Conservation (phyloP, 2,888 invertebrate species). For the Tipula confusa region DNA sequence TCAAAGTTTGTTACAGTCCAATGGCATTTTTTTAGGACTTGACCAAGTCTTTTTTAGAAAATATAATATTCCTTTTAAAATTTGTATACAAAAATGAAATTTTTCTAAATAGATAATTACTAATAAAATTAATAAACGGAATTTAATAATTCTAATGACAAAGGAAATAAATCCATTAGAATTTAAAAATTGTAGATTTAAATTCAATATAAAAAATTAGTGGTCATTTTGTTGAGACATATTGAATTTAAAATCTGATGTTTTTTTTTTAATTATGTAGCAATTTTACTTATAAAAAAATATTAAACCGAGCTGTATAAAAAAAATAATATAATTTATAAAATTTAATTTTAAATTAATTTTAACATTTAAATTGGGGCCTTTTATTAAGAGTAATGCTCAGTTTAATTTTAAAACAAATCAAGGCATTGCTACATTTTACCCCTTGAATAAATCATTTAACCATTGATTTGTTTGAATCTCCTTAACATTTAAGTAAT, state of each 20-base stretch:
- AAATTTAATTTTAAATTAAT: background rate
- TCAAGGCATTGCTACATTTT: background rate
- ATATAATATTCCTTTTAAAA: background rate
- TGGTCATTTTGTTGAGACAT: background rate
- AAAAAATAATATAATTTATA: background rate
- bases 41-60: background rate
- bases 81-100: background rate
- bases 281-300: background rate
- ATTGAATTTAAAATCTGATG: background rate
- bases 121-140: background rate
- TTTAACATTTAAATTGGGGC: background rate
- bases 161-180: conserved; percentile 6
- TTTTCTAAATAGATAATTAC: background rate
- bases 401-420: background rate
- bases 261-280: background rate
- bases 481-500: conserved; percentile 21
- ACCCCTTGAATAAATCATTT: background rate
- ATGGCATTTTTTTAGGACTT: background rate
- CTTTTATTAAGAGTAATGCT: background rate
- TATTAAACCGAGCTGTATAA: background rate
- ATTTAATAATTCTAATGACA: background rate
- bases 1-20: background rate
- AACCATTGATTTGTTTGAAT: conserved; percentile 25
- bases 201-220: background rate
- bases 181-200: background rate